Base-by-base conservation (phyloP, 2,888 invertebrate species). In the Caradrina kadenii region DNA sequence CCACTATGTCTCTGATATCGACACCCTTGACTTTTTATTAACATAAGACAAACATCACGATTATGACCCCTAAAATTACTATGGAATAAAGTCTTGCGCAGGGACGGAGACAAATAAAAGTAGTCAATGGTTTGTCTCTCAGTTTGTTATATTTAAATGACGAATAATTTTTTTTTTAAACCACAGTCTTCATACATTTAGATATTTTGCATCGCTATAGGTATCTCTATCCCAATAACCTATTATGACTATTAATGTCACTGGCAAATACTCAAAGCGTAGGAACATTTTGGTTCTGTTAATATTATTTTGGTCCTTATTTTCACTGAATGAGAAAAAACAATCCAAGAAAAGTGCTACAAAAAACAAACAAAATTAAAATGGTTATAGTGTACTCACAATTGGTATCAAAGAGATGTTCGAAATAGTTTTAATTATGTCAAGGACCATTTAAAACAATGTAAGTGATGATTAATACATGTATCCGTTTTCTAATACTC, bases 391-490 rank as follows among this genome's bases (percentile, higher is more conserved):
- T 17, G 45, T 26, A 15, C 54, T 26, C 15, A 50, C 15, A 26
- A n/a, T 42, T 3, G 2, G 2, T 42, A 70, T 19, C 17, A 59
- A 62, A 55, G 50, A 62, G 50, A 35, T 53, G 45, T 42, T 59
- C 35, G 19, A 53, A 58, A 52, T 55, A 53, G 39, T 63, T 81
- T 42, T 76, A 86, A 87, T 78, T 79, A 85, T 92, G 93, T 91
- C 94, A 94, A 93, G 93, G 94, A 83, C 69, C 75, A 70, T 67
- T 39, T 81, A 72, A 80, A 89, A 91, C 90, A 91, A 90, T 90
- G 81, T 81, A 81, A 79, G 77, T 82, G 86, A 89, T 90, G 87
- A 90, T 86, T 89, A 88, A 87, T 85, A 81, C 78, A 69, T 79
- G 80, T 82, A 89, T 88, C 86, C 87, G 82, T 86, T 81, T 86